phyloP scores from a whole-genome alignment of 2,113 vertebrate species.

The Phasianus colchicus region DNA sequence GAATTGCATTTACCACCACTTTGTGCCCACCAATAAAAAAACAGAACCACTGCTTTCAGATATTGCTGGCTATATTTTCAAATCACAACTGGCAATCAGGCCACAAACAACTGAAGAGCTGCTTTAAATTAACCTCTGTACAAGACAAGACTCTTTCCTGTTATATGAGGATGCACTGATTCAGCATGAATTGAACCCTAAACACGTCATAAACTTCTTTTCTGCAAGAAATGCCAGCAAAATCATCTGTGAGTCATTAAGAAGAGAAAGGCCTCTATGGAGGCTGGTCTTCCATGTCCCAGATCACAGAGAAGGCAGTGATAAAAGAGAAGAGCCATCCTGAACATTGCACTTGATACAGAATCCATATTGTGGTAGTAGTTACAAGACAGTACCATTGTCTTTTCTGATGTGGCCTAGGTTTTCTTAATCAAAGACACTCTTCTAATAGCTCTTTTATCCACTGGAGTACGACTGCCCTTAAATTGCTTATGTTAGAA shows the following conservation, averaged over 20 bases:
- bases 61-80: not conserved
- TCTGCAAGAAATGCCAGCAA: slow-evolving; percentile 45
- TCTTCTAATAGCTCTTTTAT: slow-evolving; percentile 11
- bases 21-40: not conserved
- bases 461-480: not conserved
- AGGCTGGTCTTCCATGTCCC: not conserved
- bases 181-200: slow-evolving; percentile 73
- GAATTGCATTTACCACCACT: not conserved
- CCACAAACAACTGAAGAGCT: slow-evolving; percentile 45
- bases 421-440: slow-evolving; percentile 28
- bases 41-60: slow-evolving; percentile 42
- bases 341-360: not conserved
- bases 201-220: slow-evolving; percentile 61
- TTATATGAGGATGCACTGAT: slow-evolving; percentile 73
- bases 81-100: slow-evolving; percentile 2
- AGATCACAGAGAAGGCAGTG: not conserved
- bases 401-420: slow-evolving; percentile 24
- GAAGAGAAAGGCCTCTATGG: not conserved
- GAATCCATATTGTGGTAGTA: not conserved
- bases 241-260: slow-evolving; percentile 72
- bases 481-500: slow-evolving; percentile 41
- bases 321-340: not conserved
- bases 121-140: slow-evolving; percentile 75
- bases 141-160: slow-evolving; percentile 52
- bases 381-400: slow-evolving; percentile 2